phyloP scores from a whole-genome alignment of 2,113 vertebrate genomes.

The Microcebus griseorufus region DNA sequence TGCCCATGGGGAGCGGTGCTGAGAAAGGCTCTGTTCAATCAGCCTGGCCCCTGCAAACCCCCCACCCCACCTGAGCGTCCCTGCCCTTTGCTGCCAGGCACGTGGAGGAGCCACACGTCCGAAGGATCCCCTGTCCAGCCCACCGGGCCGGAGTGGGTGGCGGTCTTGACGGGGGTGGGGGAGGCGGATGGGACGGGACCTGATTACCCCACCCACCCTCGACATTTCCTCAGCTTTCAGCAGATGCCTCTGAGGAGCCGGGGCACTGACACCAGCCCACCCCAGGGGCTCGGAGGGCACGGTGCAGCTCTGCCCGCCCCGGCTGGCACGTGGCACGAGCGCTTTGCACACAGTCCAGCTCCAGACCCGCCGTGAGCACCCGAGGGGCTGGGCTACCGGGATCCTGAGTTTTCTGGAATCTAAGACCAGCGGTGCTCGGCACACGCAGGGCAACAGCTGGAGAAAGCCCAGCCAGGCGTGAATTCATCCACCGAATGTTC shows the following conservation, averaged over 20 bases:
- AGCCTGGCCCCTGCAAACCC: background rate
- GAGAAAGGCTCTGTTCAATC: constrained; percentile 12
- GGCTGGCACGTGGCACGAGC: background rate
- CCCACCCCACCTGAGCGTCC: background rate
- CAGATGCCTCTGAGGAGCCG: background rate
- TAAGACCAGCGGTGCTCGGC: background rate
- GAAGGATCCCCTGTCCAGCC: constrained; percentile 28
- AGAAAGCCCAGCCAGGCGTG: background rate
- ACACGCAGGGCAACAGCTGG: background rate
- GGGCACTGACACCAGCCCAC: constrained; percentile 35
- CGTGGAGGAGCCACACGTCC: background rate
- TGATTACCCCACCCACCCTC: constrained; percentile 44
- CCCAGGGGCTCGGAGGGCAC: background rate
- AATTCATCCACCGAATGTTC: background rate
- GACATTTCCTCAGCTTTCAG: constrained; percentile 44
- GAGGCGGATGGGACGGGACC: background rate
- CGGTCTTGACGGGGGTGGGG: constrained; percentile 21
- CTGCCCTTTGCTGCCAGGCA: background rate
- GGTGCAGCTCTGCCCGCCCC: background rate
- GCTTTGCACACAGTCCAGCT: background rate
- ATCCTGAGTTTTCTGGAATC: background rate
- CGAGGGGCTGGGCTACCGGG: fast-evolving
- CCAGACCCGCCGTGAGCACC: background rate
- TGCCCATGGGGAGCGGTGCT: background rate
- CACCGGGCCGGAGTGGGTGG: constrained; percentile 67